phyloP scores from a whole-genome alignment of 2,113 vertebrate species.

The Hypocryptadius cinnamomeus region DNA sequence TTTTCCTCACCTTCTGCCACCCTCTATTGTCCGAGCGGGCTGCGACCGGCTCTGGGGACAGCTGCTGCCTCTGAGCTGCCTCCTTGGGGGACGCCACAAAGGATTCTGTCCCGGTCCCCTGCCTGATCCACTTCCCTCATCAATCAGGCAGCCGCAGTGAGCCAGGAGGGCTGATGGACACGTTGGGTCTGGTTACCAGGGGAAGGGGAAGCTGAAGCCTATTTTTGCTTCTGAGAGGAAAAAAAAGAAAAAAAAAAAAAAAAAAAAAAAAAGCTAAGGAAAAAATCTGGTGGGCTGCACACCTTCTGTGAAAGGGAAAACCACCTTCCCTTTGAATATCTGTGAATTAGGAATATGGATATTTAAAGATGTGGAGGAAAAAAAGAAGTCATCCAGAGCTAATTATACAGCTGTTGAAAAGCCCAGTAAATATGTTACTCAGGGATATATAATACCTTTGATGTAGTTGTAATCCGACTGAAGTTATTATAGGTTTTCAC shows the following conservation, averaged over 20 bases:
- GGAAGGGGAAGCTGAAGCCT: neutral
- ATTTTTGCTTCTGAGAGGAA: rapidly evolving
- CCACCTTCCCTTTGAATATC: slow-evolving; percentile 17
- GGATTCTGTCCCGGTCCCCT: neutral
- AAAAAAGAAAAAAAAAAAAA: neutral
- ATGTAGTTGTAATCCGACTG: slow-evolving; percentile 69
- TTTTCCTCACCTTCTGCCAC: slow-evolving; percentile 57
- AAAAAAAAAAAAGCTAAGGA: neutral
- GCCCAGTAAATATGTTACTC: slow-evolving; percentile 67
- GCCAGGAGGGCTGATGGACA: neutral
- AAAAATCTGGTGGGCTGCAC: neutral
- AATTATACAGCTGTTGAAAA: slow-evolving; percentile 70
- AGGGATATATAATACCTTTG: slow-evolving; percentile 71
- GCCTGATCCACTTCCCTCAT: neutral
- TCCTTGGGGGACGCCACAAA: neutral
- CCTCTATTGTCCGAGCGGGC: neutral
- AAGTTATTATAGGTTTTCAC: slow-evolving; percentile 71
- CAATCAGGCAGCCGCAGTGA: neutral
- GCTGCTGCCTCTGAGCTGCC: slow-evolving; percentile 31
- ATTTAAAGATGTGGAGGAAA: slow-evolving; percentile 57
- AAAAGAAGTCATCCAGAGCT: slow-evolving; percentile 58
- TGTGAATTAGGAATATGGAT: slow-evolving; percentile 45
- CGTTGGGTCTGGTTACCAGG: neutral
- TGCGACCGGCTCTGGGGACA: neutral
- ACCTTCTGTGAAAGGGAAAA: neutral